Percentiles rank a stretch among this genome's conserved stretches.
Evolutionary conservation across 2,888 invertebrate genomes (phyloP).

Genomic region (Margaritifera margaritifera): DNA sequence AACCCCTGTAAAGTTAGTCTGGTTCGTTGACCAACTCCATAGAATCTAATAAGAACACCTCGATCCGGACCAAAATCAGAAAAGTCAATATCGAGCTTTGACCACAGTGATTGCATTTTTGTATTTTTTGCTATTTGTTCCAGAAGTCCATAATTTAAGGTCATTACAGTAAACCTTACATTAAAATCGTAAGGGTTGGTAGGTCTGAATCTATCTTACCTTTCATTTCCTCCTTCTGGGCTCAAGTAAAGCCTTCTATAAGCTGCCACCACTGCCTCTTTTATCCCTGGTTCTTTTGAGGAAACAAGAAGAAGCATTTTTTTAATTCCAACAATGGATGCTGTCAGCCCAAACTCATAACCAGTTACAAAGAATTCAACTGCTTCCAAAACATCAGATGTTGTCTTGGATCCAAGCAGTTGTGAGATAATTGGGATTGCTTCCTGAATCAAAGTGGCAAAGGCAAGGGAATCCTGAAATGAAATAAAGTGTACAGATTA

Average conservation of each 20-base stretch:
- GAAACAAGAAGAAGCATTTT: conserved; percentile 86
- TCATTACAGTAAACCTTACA: too few relatives aligned
- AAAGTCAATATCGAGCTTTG: too few relatives aligned
- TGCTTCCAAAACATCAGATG: conserved; percentile 89
- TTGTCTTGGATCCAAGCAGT: conserved; percentile 77
- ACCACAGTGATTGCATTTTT: too few relatives aligned
- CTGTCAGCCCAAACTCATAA: conserved; percentile 75
- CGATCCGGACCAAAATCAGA: too few relatives aligned
- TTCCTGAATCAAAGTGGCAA: conserved; percentile 75
- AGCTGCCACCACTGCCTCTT: conserved; percentile 83
- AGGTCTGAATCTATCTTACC: conserved; percentile 32
- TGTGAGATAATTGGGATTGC: conserved; percentile 81
- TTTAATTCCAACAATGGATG: conserved; percentile 79
- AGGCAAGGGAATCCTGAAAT: conserved; percentile 75
- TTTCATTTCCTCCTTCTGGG: conserved; percentile 51
- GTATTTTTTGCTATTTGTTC: too few relatives aligned
- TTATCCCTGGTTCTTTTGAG: conserved; percentile 83
- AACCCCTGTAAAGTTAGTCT: too few relatives aligned
- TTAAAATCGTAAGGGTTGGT: too few relatives aligned
- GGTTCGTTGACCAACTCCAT: too few relatives aligned
- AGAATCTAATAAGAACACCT: too few relatives aligned
- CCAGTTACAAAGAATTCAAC: conserved; percentile 87
- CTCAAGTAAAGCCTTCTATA: conserved; percentile 82
- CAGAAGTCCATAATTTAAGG: too few relatives aligned
- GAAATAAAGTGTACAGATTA: too few relatives aligned